Conservation (phyloP, 1,140 invertebrate genomes). For the Pinna nobilis region DNA sequence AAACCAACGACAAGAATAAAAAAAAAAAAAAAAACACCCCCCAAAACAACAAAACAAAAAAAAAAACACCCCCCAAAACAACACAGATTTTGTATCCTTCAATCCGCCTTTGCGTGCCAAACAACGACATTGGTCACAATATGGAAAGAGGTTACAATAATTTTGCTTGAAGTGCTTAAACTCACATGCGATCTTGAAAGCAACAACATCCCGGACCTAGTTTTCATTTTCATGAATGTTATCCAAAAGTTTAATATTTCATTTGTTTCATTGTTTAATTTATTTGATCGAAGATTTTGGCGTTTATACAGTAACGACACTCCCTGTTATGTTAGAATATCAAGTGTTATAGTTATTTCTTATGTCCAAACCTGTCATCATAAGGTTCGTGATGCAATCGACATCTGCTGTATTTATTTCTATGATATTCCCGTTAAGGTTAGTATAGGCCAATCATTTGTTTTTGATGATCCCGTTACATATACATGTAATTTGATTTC, state of each 20-base stretch:
- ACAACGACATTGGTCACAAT: conserved; percentile 1
- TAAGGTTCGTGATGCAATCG: no score
- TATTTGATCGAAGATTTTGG: not conserved
- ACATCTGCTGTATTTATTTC: no score
- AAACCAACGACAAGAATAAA: no score
- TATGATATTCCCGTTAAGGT: no score
- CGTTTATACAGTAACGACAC: not conserved
- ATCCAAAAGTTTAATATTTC: not conserved
- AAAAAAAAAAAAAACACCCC: conserved; percentile 49
- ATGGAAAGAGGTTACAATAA: not conserved
- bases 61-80: no score
- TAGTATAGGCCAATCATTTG: not conserved
- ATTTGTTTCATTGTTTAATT: no score
- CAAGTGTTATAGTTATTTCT: no score
- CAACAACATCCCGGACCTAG: not conserved
- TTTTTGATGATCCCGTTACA: not conserved
- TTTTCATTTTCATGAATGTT: not conserved
- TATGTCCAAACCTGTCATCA: no score
- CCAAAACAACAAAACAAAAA: conserved; percentile 56
- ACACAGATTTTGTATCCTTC: no score
- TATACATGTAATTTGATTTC: not conserved
- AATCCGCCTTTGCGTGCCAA: conserved; percentile 47
- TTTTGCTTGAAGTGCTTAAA: not conserved
- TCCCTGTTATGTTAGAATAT: no score
- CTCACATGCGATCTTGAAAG: not conserved